Conservation (phyloP, 2,113 vertebrate genomes). For the Sphaerodactylus townsendi region DNA sequence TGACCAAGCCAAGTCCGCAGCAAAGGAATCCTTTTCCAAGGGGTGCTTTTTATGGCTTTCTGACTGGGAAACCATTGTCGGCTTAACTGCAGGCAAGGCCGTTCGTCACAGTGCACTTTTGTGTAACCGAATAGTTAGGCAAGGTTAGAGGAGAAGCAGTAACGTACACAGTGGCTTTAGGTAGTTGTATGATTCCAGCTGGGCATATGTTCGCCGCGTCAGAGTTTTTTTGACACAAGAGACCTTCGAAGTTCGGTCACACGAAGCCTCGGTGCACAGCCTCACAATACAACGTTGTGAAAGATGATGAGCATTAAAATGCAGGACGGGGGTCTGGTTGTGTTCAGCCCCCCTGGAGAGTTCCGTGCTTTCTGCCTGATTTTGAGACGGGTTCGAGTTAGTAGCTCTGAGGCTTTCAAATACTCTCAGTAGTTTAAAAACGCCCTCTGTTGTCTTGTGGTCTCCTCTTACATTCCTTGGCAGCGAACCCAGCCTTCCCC, state of each 20-base stretch:
- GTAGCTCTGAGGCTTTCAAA: neutral
- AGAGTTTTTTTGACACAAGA: too few species aligned
- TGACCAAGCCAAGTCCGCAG: conserved; percentile 18
- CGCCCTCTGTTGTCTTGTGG: neutral
- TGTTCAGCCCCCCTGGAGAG: neutral
- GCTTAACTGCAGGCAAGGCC: conserved; percentile 56
- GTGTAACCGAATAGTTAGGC: conserved; percentile 62
- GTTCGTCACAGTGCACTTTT: too few species aligned
- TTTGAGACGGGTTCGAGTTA: neutral
- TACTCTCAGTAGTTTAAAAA: too few species aligned
- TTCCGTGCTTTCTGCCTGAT: neutral
- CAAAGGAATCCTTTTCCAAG: conserved; percentile 15
- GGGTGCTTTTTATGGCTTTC: conserved; percentile 24
- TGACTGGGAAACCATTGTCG: conserved; percentile 35
- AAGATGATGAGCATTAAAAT: neutral
- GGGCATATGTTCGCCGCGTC: neutral
- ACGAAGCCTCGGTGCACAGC: conserved; percentile 4
- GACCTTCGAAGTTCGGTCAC: rapidly evolving
- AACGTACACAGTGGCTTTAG: neutral
- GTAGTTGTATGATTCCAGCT: neutral
- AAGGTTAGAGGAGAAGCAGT: conserved; percentile 15
- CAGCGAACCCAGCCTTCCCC: neutral
- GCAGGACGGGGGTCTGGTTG: rapidly evolving
- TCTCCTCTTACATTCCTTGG: neutral
- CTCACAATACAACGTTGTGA: neutral